Conservation (phyloP, 1,140 invertebrate genomes). For the Eriocheir sinensis region DNA sequence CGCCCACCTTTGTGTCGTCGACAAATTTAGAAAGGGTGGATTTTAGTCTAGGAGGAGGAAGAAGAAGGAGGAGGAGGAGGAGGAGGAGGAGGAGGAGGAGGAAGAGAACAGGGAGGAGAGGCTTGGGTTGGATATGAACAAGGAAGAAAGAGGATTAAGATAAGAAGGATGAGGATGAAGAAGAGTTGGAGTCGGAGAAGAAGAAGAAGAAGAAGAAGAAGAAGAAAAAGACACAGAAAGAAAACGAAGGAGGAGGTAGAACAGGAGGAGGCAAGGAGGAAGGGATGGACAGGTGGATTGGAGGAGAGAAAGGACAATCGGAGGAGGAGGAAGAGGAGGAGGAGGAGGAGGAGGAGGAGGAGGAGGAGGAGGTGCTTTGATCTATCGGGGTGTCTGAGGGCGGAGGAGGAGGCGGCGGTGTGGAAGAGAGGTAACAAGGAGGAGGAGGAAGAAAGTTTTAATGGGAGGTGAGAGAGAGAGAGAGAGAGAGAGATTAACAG, state of each 20-base stretch:
- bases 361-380: background rate
- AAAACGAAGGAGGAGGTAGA: background rate
- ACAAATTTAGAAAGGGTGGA: no score
- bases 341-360: background rate
- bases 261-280: background rate
- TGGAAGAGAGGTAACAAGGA: slow-evolving; percentile 37
- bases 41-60: no score
- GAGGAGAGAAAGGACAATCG: background rate
- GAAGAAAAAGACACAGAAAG: background rate
- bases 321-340: background rate
- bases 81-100: no score
- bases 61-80: no score
- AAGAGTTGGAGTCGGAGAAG: no score
- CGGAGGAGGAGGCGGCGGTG: background rate
- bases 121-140: no score
- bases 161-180: no score
- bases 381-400: background rate
- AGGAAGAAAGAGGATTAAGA: no score
- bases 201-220: no score
- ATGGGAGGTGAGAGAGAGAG: background rate
- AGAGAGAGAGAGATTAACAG: background rate
- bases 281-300: background rate
- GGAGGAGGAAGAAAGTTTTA: background rate
- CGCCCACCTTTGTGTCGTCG: no score
- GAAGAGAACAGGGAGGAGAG: no score